phyloP scores from a whole-genome alignment of 2,797 vertebrate genomes.

The Synanceia verrucosa region DNA sequence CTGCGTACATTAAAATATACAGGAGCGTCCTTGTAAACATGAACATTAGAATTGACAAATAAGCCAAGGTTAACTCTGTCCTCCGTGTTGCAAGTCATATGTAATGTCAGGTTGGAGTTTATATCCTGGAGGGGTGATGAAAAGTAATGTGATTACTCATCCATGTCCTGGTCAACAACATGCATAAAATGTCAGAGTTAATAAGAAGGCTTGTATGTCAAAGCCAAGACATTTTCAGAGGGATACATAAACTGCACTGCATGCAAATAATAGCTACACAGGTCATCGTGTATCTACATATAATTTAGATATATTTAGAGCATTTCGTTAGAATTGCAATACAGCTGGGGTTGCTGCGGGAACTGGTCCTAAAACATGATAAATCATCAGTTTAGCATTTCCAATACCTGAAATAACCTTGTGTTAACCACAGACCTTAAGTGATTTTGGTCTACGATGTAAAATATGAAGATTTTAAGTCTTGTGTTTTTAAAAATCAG shows the following conservation, averaged over 20 bases:
- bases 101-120: conserved; percentile 48
- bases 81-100: conserved; percentile 41
- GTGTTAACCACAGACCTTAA: too few relatives aligned
- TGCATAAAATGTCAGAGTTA: conserved; percentile 12
- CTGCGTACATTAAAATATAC: neutral
- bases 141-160: conserved; percentile 36
- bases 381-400: too few relatives aligned
- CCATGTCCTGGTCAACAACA: conserved; percentile 32
- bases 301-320: neutral
- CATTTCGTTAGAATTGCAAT: neutral
- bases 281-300: neutral
- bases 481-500: too few relatives aligned
- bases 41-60: conserved; percentile 55
- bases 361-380: too few relatives aligned
- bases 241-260: neutral
- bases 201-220: conserved; percentile 15
- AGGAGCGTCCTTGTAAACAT: conserved; percentile 16
- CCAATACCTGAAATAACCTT: too few relatives aligned
- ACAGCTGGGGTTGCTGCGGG: neutral
- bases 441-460: too few relatives aligned
- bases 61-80: conserved; percentile 38
- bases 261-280: neutral
- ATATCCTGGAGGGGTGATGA: conserved; percentile 26
- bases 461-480: too few relatives aligned
- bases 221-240: neutral